Evolutionary conservation across 2,797 vertebrate genomes (phyloP), one percentile per base, ranked within the genome.

Genomic region (Pipistrellus pygmaeus): DNA sequence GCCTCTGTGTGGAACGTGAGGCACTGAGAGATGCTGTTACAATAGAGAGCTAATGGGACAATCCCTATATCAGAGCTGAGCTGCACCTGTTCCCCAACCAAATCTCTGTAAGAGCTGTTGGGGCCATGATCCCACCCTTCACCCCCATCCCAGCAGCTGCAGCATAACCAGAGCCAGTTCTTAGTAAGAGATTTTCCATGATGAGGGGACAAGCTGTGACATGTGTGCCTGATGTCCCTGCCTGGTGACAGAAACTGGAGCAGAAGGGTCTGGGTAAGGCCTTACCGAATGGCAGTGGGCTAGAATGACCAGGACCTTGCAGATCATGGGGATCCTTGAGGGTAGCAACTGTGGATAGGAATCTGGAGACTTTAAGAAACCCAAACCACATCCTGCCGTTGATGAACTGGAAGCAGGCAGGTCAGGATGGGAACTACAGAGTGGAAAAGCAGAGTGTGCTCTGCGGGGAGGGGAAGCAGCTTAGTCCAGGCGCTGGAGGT

Each of bases 91-190:
- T 96, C 66, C 66, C 66, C 62, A 64, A 1, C 57, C 90, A 94
- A 90, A 90, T 95, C 93, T 92, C 88, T 68, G 3, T 32, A 83
- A 93, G 94, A 76, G 25, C 55, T 23, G 6, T 20, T 32, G 35
- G 82, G 84, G 60, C 83, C 6, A 4, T 14, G 64, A 64, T 66
- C 53, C 69, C 86, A 53, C 78, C 21, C 73, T 57, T 32, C 13
- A 27, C 78, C 60, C 90, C 48, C 17, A 25, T 78, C 77, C 90
- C 84, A 93, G 90, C 96, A 95, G 95, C 97, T 97, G 95, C 66
- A 35, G 20, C 35, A 44, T 86, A 87, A 82, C 60, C 64, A 51
- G 68, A 96, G 83, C 84, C 76, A 66, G 62, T 55, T 96, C 88
- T 93, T 89, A 75, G 64, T 57, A 87, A 88, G 80, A 92, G 62